Evolutionary conservation across 2,888 invertebrate genomes (phyloP).

Genomic region (Hyposoter didymator): DNA sequence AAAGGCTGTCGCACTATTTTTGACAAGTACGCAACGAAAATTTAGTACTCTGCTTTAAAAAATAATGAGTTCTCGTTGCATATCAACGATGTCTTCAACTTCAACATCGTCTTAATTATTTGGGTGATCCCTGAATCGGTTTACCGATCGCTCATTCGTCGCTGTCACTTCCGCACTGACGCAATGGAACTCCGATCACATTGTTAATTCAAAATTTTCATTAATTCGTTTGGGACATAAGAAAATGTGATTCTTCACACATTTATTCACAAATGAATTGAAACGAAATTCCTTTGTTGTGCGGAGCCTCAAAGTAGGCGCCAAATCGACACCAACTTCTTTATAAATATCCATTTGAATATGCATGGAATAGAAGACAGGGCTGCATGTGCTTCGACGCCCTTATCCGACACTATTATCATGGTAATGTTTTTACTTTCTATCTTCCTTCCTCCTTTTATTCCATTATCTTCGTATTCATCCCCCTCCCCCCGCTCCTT

Average conservation of each 20-base stretch:
- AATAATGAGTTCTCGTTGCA: no score
- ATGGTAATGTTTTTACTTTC: conserved; percentile 23
- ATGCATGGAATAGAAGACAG: not conserved
- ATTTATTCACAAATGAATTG: not conserved
- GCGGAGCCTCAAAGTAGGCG: not conserved
- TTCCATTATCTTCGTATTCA: conserved; percentile 25
- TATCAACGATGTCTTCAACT: no score
- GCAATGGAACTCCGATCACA: not conserved
- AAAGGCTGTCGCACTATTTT: no score
- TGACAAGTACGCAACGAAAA: no score
- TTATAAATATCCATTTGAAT: conserved; percentile 1
- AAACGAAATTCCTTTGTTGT: not conserved
- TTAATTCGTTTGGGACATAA: not conserved
- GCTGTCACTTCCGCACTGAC: no score
- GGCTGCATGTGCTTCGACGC: conserved; percentile 18
- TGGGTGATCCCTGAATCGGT: no score
- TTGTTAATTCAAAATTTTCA: not conserved
- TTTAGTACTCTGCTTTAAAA: no score
- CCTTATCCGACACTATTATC: conserved; percentile 32
- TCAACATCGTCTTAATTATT: no score
- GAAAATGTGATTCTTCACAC: not conserved
- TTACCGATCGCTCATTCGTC: no score
- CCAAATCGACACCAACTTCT: not conserved
- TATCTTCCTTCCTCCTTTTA: not conserved
- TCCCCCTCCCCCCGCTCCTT: not conserved